Base-by-base conservation (phyloP, 2,888 invertebrate species). In the Lordiphosa fenestrarum region DNA sequence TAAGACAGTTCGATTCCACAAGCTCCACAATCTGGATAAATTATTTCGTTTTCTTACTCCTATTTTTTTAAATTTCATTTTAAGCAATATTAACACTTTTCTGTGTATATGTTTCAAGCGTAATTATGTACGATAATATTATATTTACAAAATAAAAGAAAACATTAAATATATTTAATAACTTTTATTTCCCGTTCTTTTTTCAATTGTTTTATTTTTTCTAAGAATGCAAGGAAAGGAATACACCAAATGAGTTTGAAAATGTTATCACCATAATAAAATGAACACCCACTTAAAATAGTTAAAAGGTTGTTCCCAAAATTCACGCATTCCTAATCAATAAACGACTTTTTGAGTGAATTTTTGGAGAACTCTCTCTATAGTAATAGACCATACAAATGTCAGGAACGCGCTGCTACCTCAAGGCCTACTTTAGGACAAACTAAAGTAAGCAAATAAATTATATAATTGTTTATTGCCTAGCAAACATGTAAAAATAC, bases 401-500 rank as follows among this genome's bases (percentile, higher is more conserved):
- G 30, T 30, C 30, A 30, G 30, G 30, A 9, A 30, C 30, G 30
- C 30, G 30, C 30, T 30, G 30, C 30, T 30, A 30, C 30, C 30
- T 30, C 30, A 30, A 30, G 9, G 30, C 9, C 9, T 9, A 30
- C 30, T 30, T 30, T 30, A 30, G 30, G 9, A 30, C 9, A 30
- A 7, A 9, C 30, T 9, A 30, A 30, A 30, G 30, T 30, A 30
- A 30, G 9, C 30, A 30, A 2, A 9, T 30, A 30, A 30, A 56
- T 58, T 42, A 70, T 70, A 64, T 39, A 51, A 74, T 71, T 82
- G 78, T 76, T 74, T 75, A 81, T 75, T 75, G 75, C 75, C 75
- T 78, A 82, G 83, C 80, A 76, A 82, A 75, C 47, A 61, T 82
- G 72, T 78, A 65, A 71, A 63, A 55, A 55, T 51, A 70, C 48